Base-by-base conservation (phyloP, 2,797 vertebrate genomes). In the Myoxocephalus aenaeus region DNA sequence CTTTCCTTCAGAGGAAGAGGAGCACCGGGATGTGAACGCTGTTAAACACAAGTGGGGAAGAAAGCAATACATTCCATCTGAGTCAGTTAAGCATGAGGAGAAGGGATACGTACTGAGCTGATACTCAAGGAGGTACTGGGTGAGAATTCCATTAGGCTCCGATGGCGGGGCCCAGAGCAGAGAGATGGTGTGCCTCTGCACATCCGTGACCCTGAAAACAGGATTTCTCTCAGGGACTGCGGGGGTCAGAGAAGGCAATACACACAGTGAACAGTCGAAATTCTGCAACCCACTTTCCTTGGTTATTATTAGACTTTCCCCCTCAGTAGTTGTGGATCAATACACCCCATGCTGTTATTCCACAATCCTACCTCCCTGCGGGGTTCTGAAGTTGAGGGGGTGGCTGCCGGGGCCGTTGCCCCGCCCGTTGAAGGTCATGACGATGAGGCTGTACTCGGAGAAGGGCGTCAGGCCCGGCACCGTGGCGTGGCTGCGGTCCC, bases 371-470 rank as follows among this genome's bases (percentile, higher is more conserved):
- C 98, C 98, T 98, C 98, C 98, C 94, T 99, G 98, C 17, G 96
- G 97, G 77, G 97, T 99, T 87, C 95, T 96, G 91, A 99, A 99
- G 81, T 90, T 87, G 80, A 97, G 79, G 0, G 96, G 87, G 73
- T 96, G 94, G 87, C 98, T 99, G 89, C 96, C 97, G 0, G 98
- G 98, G 22, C 98, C 97, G 25, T 95, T 95, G 71, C 98, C 98
- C 89, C 96, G 94, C 73, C 96, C 93, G 70, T 98, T 99, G 90
- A 97, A 99, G 89, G 96, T 97, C 92, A 94, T 93, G 78, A 98
- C 96, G 0, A 95, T 97, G 80, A 99, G 92, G 82, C 70, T 95
- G 92, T 98, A 99, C 94, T 98, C 96, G 14, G 97, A 98, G 89
- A 97, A 99, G 27, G 97, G 96, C 7, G 92, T 95, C 2, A 99